These are phyloP conservation scores for Drosophila eugracilis DNA, from an alignment of 1,140 invertebrate species.

Conservation along the genomic window DNA sequence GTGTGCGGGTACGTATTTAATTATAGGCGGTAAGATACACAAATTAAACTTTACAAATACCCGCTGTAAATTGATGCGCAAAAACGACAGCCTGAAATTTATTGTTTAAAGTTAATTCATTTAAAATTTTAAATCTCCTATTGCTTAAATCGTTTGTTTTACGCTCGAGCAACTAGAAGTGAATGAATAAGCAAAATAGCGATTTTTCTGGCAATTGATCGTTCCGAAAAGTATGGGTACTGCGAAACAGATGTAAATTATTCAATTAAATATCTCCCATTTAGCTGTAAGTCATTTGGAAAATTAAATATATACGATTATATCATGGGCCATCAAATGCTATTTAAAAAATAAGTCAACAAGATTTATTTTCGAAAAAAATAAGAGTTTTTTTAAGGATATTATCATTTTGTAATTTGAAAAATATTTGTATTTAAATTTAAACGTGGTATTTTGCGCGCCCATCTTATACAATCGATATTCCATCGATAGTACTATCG, in stretches of 20 bases:
- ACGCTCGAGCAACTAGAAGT: background rate
- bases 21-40: slow-evolving; percentile 5
- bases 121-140: no score
- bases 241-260: background rate
- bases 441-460: background rate
- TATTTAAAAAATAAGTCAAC: slow-evolving; percentile 14
- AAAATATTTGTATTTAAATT: no score
- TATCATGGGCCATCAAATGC: slow-evolving; percentile 11
- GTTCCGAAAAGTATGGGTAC: background rate
- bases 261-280: background rate
- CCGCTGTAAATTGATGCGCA: background rate
- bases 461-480: background rate
- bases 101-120: background rate
- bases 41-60: slow-evolving; percentile 16
- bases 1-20: slow-evolving; percentile 7
- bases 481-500: background rate
- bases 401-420: no score
- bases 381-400: background rate
- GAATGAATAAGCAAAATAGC: background rate
- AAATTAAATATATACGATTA: slow-evolving; percentile 8
- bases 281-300: slow-evolving; percentile 11
- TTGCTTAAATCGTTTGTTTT: background rate
- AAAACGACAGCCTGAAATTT: slow-evolving; percentile 7
- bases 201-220: no score
- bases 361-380: background rate